phyloP scores from a whole-genome alignment of 2,113 vertebrate species.

The Melanerpes aurifrons region DNA sequence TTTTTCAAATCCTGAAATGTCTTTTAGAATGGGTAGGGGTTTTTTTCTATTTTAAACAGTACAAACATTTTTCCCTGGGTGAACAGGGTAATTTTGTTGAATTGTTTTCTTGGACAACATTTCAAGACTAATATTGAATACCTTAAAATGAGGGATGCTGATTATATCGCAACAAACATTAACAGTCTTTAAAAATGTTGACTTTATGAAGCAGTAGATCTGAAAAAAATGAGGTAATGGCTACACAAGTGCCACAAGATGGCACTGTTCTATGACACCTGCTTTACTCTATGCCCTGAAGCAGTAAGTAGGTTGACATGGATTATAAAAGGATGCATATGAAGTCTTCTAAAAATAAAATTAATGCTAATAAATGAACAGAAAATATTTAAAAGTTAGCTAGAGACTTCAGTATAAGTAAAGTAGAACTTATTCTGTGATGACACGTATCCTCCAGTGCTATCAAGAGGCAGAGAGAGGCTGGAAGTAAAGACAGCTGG shows the following conservation, averaged over 20 bases:
- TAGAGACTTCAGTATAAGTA: not conserved
- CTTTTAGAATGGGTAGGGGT: not conserved
- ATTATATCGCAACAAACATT: not conserved
- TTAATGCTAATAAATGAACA: not conserved
- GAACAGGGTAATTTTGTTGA: not conserved
- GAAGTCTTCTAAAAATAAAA: not conserved
- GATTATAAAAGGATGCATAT: not conserved
- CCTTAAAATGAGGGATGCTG: not conserved
- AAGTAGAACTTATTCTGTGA: not conserved
- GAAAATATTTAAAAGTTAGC: not conserved
- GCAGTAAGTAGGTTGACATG: not conserved
- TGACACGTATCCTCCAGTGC: not conserved
- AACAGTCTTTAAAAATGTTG: not conserved
- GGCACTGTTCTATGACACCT: conserved; percentile 37
- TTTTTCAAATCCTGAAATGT: not conserved
- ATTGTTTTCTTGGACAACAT: not conserved
- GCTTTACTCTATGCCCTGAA: not conserved
- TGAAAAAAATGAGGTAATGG: not conserved
- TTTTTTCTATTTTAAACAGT: not conserved
- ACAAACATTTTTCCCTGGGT: not conserved
- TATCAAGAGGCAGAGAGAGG: not conserved
- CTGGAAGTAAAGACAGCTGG: not conserved
- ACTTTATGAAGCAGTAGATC: not conserved
- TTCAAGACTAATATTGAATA: not conserved
- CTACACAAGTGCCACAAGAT: conserved; percentile 53